These are phyloP conservation scores for Lineus longissimus DNA, from an alignment of 1,140 invertebrate genomes.

Conservation along the genomic window DNA sequence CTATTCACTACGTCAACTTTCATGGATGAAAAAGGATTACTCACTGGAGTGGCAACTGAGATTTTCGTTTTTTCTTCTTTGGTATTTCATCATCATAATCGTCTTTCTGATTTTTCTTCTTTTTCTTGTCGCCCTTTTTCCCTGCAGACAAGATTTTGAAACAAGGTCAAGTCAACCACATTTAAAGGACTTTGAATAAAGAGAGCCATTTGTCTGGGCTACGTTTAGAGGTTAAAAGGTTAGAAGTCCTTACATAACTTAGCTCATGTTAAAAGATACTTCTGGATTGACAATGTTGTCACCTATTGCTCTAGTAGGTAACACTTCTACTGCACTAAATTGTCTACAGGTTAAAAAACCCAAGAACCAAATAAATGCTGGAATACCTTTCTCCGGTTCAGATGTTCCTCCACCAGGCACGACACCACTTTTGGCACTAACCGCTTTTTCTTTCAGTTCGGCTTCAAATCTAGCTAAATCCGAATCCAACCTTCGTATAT, in stretches of 20 bases:
- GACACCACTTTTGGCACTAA: conserved; percentile 15
- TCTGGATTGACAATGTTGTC: neutral
- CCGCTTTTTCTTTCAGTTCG: conserved; percentile 86
- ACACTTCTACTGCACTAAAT: no score
- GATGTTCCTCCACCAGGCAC: conserved; percentile 2
- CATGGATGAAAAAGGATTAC: no score
- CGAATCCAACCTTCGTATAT: conserved; percentile 90
- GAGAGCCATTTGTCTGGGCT: no score
- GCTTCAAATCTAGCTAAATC: conserved; percentile 94
- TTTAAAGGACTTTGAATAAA: no score
- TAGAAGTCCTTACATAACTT: no score
- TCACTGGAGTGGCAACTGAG: no score
- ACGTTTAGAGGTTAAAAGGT: no score
- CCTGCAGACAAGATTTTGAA: conserved; percentile 10
- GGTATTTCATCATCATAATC: conserved; percentile 58
- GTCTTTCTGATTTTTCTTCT: conserved; percentile 61
- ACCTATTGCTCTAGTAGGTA: no score
- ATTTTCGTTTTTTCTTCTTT: conserved; percentile 47
- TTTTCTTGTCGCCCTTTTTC: conserved; percentile 62
- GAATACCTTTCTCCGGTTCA: neutral
- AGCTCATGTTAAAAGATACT: no score
- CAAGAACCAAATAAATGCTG: no score
- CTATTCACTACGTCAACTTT: no score
- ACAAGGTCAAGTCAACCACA: neutral
- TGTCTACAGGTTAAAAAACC: no score